phyloP scores from a whole-genome alignment of 2,888 invertebrate genomes.

The Hirtodrosophila cameraria region DNA sequence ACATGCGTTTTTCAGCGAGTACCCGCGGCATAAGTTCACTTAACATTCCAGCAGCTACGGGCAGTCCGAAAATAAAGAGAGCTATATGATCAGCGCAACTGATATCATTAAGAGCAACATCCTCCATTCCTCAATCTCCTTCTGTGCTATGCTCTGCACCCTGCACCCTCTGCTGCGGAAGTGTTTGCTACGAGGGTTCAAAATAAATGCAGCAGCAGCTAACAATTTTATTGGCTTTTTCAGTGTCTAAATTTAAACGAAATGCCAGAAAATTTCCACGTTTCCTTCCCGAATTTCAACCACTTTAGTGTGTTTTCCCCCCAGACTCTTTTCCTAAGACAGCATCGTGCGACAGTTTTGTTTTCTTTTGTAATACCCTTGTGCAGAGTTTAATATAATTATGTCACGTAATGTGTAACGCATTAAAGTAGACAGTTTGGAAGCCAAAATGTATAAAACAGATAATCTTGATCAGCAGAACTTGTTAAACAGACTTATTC shows the following conservation, averaged over 20 bases:
- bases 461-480: too few species aligned
- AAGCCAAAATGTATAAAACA: too few species aligned
- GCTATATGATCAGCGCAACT: constrained; percentile 54
- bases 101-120: constrained; percentile 75
- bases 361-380: not conserved
- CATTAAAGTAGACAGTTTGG: too few species aligned
- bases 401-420: too few species aligned
- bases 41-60: constrained; percentile 72
- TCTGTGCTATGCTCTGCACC: not conserved
- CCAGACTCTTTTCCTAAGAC: constrained; percentile 5
- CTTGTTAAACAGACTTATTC: too few species aligned
- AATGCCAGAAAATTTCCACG: constrained; percentile 63
- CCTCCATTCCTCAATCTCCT: constrained; percentile 38
- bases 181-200: constrained; percentile 59
- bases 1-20: constrained; percentile 79
- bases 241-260: constrained; percentile 69
- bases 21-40: constrained; percentile 77
- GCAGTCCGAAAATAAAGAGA: constrained; percentile 3
- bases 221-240: constrained; percentile 71
- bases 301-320: constrained; percentile 45
- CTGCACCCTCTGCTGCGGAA: constrained; percentile 60
- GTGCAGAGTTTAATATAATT: too few species aligned
- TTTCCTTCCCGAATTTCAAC: constrained; percentile 27
- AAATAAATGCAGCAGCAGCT: constrained; percentile 58
- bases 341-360: constrained; percentile 61